Conservation (phyloP, 2,888 invertebrate genomes). For the Leucophenga maculata region DNA sequence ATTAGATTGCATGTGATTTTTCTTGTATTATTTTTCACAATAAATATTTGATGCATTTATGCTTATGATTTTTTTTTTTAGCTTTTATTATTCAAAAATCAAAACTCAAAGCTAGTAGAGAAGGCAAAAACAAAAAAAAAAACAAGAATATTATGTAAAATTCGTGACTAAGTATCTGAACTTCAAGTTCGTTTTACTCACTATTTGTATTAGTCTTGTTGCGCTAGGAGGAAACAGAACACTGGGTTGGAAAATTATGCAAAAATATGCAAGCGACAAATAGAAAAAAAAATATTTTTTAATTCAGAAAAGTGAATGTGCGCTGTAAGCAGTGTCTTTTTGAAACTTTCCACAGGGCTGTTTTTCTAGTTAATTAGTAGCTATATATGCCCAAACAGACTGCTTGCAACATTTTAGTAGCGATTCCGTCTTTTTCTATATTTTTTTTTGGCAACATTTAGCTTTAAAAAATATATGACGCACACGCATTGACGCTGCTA, state of each 20-base stretch:
- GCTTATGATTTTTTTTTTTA: too few species aligned
- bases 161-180: constrained; percentile 62
- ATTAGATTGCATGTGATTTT: too few species aligned
- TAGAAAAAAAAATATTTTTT: background rate
- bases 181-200: constrained; percentile 41
- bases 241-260: constrained; percentile 2
- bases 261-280: constrained; percentile 1
- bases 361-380: too few species aligned
- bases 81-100: background rate
- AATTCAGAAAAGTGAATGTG: constrained; percentile 9
- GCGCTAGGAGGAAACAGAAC: background rate
- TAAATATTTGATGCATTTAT: too few species aligned
- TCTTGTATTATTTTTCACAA: too few species aligned
- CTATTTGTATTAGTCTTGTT: background rate
- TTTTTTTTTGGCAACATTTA: constrained; percentile 15
- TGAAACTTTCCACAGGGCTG: too few species aligned
- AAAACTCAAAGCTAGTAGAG: background rate
- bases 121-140: constrained; percentile 26
- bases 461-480: background rate
- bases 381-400: too few species aligned
- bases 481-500: background rate
- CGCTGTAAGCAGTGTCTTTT: background rate
- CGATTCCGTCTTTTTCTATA: background rate
- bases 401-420: background rate
- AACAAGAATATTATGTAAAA: constrained; percentile 55